Evolutionary conservation across 2,797 vertebrate genomes (phyloP), one percentile per base, ranked within the genome.

Genomic region (Adrianichthys oophorus): DNA sequence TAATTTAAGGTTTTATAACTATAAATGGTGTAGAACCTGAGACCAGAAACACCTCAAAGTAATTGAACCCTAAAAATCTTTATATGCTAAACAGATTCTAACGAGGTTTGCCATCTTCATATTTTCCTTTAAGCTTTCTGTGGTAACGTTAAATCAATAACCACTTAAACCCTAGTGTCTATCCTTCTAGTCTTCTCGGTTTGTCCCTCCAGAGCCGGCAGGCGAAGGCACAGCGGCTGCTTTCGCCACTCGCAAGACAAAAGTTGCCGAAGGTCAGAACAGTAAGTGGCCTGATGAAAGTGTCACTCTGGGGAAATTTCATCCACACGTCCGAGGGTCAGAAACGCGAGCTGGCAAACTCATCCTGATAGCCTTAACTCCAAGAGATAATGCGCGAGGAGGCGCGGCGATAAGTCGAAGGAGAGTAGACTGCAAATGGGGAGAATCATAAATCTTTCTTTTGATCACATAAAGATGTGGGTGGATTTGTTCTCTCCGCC

Each of bases 251-350:
- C 59, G 76, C 77, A 82, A 76, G 69, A 64, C 69, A 83, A 45
- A 65, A 78, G 49, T 48, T n/a, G 15, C 24, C 23, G 70, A 78
- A 87, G 78, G 65, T 83, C 81, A 90, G 83, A 79, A 66, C 83
- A 75, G 70, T 87, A 77, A 87, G 45, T 80, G 88, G 86, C 64
- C 66, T 85, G 76, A 82, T 90, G 79, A 74, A 89, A 89, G 75
- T 65, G 64, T 81, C 87, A 79, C 70, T 89, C 68, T 62, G 74
- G 76, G 70, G 79, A 87, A 83, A 80, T 86, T 79, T 86, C 80
- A 70, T 62, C 68, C 29, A 44, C 1, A 59, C 10, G 18, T n/a
- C 62, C 37, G 72, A 85, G 76, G 59, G 65, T 76, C 74, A 82
- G 50, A 61, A 82, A 82, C 53, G n/a, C 70, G 56, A 48, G 32